Base-by-base conservation (phyloP, 2,113 vertebrate genomes). In the Corydoras sp. region DNA sequence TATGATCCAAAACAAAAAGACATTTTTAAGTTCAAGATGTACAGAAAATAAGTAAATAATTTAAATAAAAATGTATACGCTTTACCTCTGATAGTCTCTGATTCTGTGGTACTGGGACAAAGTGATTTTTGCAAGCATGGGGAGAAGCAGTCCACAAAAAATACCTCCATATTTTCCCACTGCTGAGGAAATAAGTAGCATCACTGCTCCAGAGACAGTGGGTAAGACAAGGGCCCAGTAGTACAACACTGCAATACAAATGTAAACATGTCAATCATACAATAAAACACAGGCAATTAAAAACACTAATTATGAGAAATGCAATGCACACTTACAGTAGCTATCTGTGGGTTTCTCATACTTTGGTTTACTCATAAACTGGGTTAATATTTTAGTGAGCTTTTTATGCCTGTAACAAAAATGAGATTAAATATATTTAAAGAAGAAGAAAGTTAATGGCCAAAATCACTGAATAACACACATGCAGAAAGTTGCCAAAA, bases 71-170 rank as follows among this genome's bases (percentile, higher is more conserved):
- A 43, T 7, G 15, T 14, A 65, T 59, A 0, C 3, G 10, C 76
- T 79, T 77, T 72, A 89, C 90, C 90, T 90, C 80, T 90, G 86
- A 72, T 88, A 87, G 18, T 85, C 85, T 76, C 83, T 87, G 76
- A 91, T 89, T 71, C 90, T 87, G 80, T 92, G 87, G 60, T 83
- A 90, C 55, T 91, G 89, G 24, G 86, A 86, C 60, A 91, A 88
- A 31, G 88, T 88, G 66, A 83, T 84, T 74, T 84, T 87, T 67
- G 87, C 90, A 74, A 92, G 79, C 79, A 86, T 87, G 7, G 89
- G 89, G 63, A 91, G 90, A 12, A 89, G 82, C 60, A 92, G 63
- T 8, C 64, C 53, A 35, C 87, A 89, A 58, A 82, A 79, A 1
- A 90, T 13, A 0, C 83, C 88, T 2, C 90, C 89, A 12, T 92